Conservation (phyloP, 2,113 vertebrate genomes). For the Eira barbara region DNA sequence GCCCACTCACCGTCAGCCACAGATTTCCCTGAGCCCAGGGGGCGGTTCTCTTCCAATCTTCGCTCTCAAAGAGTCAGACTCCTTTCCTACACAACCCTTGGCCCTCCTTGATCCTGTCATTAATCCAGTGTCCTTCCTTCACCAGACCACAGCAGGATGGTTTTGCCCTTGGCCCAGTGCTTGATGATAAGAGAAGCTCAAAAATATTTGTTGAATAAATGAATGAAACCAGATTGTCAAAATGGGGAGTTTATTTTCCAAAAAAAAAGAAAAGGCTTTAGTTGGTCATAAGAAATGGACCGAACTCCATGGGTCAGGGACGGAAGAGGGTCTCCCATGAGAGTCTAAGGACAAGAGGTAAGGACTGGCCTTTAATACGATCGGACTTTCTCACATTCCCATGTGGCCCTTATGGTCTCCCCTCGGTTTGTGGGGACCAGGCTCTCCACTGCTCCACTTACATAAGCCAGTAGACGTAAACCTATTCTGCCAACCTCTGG, state of each 20-base stretch:
- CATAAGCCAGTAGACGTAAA: background rate
- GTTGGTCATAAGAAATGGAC: background rate
- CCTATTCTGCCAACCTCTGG: background rate
- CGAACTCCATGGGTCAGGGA: background rate
- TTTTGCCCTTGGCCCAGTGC: no score
- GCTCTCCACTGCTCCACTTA: background rate
- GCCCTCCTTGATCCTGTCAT: no score
- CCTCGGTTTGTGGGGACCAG: background rate
- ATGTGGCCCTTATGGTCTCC: background rate
- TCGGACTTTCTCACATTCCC: background rate
- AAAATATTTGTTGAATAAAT: background rate
- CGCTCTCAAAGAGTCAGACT: background rate
- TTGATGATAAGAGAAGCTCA: background rate
- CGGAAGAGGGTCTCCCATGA: background rate
- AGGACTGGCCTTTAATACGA: background rate
- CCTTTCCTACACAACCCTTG: background rate
- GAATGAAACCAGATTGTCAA: background rate
- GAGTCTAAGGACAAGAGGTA: background rate
- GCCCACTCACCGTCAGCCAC: background rate
- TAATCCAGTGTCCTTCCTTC: background rate
- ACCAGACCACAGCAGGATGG: background rate
- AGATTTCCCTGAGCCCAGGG: background rate
- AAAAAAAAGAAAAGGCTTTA: background rate
- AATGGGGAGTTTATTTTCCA: background rate
- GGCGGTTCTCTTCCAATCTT: no score